Percentiles rank a stretch among this genome's conserved stretches.
phyloP scores from a whole-genome alignment of 2,113 vertebrate species.

The Lagopus leucura region DNA sequence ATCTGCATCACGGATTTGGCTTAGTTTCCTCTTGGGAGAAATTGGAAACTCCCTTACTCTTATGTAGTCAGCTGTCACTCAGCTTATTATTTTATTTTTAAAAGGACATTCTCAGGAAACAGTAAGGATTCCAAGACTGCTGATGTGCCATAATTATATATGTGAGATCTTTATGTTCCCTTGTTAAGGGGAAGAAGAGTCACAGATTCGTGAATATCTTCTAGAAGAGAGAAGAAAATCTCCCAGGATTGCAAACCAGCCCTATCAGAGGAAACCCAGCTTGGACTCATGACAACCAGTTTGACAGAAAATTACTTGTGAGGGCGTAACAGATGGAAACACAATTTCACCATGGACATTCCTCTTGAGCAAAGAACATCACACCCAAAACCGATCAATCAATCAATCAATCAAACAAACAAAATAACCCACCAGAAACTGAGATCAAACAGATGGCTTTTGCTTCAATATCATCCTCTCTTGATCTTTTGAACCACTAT shows the following conservation, averaged over 20 bases:
- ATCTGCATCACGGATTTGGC: conserved; percentile 22
- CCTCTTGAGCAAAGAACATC: background rate
- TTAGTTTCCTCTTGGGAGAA: conserved; percentile 12
- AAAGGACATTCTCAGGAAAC: background rate
- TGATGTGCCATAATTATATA: background rate
- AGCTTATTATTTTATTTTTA: background rate
- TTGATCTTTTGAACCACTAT: background rate
- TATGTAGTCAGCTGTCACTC: background rate
- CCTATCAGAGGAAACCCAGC: background rate
- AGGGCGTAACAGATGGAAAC: background rate
- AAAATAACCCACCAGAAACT: background rate
- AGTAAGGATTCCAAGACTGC: background rate
- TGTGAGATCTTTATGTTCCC: background rate
- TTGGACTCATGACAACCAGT: background rate
- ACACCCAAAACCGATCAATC: background rate
- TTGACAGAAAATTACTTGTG: background rate
- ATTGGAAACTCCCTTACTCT: background rate
- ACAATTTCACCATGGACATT: background rate
- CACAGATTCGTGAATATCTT: background rate
- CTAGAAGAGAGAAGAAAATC: background rate
- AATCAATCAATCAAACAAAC: background rate
- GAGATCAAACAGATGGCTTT: background rate
- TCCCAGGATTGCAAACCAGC: background rate
- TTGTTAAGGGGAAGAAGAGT: background rate
- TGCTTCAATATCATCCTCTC: background rate